Conservation (phyloP, 2,888 invertebrate genomes). For the Cyclophora punctaria region DNA sequence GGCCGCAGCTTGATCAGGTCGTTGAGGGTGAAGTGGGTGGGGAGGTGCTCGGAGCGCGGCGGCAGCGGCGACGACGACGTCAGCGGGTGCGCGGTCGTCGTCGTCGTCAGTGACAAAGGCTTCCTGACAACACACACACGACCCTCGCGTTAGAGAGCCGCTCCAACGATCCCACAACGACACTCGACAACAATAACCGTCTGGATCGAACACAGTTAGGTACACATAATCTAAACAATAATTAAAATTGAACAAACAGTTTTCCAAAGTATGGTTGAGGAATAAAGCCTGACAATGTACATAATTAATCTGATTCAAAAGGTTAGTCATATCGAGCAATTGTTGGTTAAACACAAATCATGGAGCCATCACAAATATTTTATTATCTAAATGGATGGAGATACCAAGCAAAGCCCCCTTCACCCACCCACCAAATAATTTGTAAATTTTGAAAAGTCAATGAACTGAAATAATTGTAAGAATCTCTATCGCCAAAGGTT, state of each 20-base stretch:
- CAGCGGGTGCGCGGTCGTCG: constrained; percentile 73
- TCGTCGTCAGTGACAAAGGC: constrained; percentile 73
- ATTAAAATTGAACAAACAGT: too few species aligned
- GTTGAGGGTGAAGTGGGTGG: constrained; percentile 71
- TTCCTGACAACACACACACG: constrained; percentile 61
- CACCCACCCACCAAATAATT: constrained; percentile 74
- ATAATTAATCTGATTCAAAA: not conserved
- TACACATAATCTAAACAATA: too few species aligned
- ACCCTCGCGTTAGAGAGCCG: constrained; percentile 57
- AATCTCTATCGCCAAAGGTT: constrained; percentile 35
- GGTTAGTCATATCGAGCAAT: not conserved
- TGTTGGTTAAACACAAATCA: not conserved
- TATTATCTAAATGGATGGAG: constrained; percentile 31
- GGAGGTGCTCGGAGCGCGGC: constrained; percentile 71
- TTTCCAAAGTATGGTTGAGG: too few species aligned
- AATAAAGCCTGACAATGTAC: too few species aligned
- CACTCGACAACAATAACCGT: too few species aligned
- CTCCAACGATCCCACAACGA: constrained; percentile 6
- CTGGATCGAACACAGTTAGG: too few species aligned
- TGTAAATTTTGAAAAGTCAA: constrained; percentile 42
- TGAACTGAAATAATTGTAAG: not conserved
- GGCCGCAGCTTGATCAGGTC: constrained; percentile 74
- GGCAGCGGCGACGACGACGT: constrained; percentile 74
- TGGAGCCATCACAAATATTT: not conserved
- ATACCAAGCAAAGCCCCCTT: constrained; percentile 77